Base-by-base conservation (phyloP, 2,113 vertebrate species). In the Stomatorhinus ivindoensis region DNA sequence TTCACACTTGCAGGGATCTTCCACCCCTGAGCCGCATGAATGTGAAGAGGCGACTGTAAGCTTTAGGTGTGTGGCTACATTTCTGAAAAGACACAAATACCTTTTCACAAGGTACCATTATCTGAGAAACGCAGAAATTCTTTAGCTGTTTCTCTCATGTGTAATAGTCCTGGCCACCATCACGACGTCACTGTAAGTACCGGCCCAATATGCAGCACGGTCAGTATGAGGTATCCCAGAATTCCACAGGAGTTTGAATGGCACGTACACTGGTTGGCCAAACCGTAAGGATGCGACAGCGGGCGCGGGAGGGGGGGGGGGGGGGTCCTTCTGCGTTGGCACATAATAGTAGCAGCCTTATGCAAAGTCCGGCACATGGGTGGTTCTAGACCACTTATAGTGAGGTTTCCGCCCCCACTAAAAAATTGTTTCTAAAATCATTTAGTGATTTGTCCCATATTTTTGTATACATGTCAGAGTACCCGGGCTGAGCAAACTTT, bases 161-260 rank as follows among this genome's bases (percentile, higher is more conserved):
- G 8, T 27, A 11, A 27, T 3, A 27, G 69, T 39, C 6, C 27
- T 4, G 15, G 31, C 31, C 11, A 39, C 15, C 39, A 39, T 15
- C 31, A 17, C 39, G 2, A 76, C 7, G 11, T 15, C 21, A 39
- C 35, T 76, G 15, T 19, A 7, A 17, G 39, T 35, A 39, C 11
- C 17, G 69, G 1, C 69, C 3, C 13, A 76, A 17, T 27, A 27
- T 65, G 69, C 19, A 31, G 5, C 1, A 6, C 4, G 9, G 85
- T 19, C 50, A 51, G 85, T 86, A n/a, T 44, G 80, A 47, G 85
- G 47, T 53, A 86, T 86, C 85, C 85, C 48, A 86, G 27, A 86
- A 86, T 86, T 86, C 85, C 85, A 53, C 31, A 0, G 24, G 47
- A 86, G n/a, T 48, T 21, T 17, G 19, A 53, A 35, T 31, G 50